Percentiles rank a stretch among this genome's conserved stretches.
Conservation (phyloP, 2,113 vertebrate species). For the Ceuthmochares aereus region DNA sequence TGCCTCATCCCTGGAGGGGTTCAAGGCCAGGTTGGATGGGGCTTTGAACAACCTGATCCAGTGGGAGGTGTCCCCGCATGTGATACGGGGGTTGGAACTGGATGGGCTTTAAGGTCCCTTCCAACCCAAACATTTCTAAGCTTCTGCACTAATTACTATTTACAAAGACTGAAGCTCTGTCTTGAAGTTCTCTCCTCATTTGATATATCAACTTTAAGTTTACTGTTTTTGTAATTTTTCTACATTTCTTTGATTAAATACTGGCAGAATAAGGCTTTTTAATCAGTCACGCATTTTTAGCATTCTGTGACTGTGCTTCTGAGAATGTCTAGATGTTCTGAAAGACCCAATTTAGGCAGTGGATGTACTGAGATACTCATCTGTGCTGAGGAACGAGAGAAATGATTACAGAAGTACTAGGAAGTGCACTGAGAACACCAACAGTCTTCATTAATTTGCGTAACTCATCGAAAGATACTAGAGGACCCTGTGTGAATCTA, state of each 20-base stretch:
- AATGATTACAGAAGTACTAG: background rate
- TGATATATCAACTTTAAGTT: too few relatives aligned
- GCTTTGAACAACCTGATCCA: too few relatives aligned
- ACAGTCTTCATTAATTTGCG: background rate
- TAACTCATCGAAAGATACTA: background rate
- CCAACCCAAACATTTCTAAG: too few relatives aligned
- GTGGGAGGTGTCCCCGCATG: too few relatives aligned
- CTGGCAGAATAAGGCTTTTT: too few relatives aligned
- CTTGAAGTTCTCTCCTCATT: too few relatives aligned
- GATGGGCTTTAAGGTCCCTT: too few relatives aligned
- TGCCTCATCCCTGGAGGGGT: too few relatives aligned
- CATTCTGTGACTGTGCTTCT: background rate
- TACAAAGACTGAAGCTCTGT: background rate
- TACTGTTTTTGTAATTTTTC: background rate
- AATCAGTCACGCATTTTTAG: background rate
- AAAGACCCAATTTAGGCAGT: background rate
- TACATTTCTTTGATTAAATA: background rate
- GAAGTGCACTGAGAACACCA: background rate
- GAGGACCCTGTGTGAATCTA: background rate
- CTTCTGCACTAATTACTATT: background rate
- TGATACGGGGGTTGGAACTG: too few relatives aligned
- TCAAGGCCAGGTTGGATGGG: too few relatives aligned
- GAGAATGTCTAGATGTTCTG: background rate
- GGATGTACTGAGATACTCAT: background rate
- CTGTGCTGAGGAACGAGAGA: background rate